Evolutionary conservation across 2,888 invertebrate genomes (phyloP).

Genomic region (Mayetiola destructor): DNA sequence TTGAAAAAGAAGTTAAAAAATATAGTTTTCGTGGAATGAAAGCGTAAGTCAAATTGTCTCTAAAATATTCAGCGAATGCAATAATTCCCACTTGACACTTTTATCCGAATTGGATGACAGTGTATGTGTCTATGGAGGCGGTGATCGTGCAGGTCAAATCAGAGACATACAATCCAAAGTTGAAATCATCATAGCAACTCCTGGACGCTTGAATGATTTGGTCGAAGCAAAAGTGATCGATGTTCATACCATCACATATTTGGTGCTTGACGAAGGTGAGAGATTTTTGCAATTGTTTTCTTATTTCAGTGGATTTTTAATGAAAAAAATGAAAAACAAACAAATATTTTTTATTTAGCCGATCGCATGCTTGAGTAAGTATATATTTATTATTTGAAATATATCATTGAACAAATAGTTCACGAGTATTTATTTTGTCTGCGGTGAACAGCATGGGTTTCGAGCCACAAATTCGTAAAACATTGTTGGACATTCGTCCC

Average conservation of each 20-base stretch:
- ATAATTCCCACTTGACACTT: not conserved
- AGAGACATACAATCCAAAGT: conserved; percentile 60
- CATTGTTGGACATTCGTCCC: conserved; percentile 64
- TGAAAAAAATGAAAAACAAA: conserved; percentile 31
- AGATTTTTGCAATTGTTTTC: no score
- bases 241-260: conserved; percentile 65
- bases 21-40: conserved; percentile 77
- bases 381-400: no score
- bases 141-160: conserved; percentile 65
- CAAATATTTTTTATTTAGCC: not conserved
- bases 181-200: conserved; percentile 90
- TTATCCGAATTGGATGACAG: conserved; percentile 30
- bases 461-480: conserved; percentile 74
- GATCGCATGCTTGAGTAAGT: conserved; percentile 3
- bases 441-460: no score
- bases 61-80: conserved; percentile 1
- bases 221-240: conserved; percentile 55
- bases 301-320: not conserved
- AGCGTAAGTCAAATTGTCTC: conserved; percentile 41
- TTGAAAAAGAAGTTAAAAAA: conserved; percentile 79
- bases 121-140: conserved; percentile 87
- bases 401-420: no score
- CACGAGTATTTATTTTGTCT: no score
- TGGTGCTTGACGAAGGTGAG: conserved; percentile 87
- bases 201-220: conserved; percentile 86